phyloP scores from a whole-genome alignment of 2,797 vertebrate species.

The Synaphobranchus kaupii region DNA sequence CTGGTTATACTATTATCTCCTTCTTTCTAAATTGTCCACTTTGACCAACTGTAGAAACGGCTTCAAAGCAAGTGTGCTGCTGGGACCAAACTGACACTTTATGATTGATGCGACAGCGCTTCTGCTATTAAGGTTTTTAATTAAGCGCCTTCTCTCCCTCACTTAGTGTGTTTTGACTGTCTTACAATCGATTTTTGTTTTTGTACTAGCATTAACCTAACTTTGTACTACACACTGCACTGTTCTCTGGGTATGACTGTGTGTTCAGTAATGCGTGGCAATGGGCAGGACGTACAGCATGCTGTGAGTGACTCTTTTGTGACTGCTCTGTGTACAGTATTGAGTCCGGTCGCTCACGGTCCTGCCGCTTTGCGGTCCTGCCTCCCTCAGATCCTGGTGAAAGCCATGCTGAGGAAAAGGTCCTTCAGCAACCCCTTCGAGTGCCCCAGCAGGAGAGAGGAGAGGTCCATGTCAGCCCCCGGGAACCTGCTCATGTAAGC shows the following conservation, averaged over 20 bases:
- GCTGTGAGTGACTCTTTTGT: no score
- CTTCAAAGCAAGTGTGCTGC: neutral
- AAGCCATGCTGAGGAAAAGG: conserved; percentile 86
- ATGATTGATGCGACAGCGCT: neutral
- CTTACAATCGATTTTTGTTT: neutral
- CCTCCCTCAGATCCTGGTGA: conserved; percentile 79
- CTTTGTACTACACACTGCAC: neutral
- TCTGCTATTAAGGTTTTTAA: neutral
- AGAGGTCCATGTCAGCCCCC: conserved; percentile 83
- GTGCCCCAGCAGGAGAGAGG: conserved; percentile 75
- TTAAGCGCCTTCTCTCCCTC: neutral
- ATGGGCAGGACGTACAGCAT: no score
- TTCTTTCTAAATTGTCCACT: neutral
- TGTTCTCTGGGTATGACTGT: neutral
- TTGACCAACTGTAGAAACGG: neutral
- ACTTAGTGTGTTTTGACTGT: neutral
- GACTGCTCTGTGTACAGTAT: no score
- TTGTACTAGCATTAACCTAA: neutral
- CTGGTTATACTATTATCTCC: neutral
- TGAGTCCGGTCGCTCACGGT: no score
- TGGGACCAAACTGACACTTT: neutral
- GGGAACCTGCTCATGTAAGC: conserved; percentile 83
- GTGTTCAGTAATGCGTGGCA: no score
- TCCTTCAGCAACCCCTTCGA: conserved; percentile 87
- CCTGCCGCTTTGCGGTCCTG: neutral